Conservation (phyloP, 2,888 invertebrate species). For the Callinectes sapidus region DNA sequence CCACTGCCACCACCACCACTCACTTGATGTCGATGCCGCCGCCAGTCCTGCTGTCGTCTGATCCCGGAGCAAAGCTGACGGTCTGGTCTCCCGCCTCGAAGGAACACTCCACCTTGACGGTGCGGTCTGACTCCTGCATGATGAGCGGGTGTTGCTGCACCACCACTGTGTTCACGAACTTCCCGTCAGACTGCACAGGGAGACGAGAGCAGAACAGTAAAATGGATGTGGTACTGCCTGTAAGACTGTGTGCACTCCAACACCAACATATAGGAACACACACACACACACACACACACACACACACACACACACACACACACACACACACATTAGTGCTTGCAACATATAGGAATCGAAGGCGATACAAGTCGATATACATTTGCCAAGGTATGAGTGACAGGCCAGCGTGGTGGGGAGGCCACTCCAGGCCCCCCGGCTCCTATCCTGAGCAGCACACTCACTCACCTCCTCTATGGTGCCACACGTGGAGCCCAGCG, state of each 20-base stretch:
- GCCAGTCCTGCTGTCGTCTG: conserved; percentile 71
- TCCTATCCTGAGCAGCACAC: not conserved
- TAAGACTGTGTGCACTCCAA: too few relatives aligned
- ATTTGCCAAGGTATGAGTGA: not conserved
- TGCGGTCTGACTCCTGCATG: conserved; percentile 77
- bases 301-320: conserved; percentile 35
- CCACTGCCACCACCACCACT: conserved; percentile 72
- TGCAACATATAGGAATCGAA: not conserved
- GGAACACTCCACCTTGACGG: conserved; percentile 77
- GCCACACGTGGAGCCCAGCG: conserved; percentile 78
- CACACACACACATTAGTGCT: conserved; percentile 48
- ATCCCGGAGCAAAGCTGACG: conserved; percentile 75
- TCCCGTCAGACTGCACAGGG: conserved; percentile 75
- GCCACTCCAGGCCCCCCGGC: not conserved
- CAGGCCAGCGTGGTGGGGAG: not conserved
- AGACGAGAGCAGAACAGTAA: not conserved
- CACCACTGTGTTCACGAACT: conserved; percentile 77
- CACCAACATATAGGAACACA: not conserved
- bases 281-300: conserved; percentile 48
- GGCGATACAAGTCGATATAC: not conserved
- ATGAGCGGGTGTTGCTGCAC: conserved; percentile 78
- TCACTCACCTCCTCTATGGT: conserved; percentile 77
- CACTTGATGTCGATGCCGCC: conserved; percentile 73
- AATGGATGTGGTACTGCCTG: not conserved
- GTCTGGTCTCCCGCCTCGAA: conserved; percentile 77